Evolutionary conservation across 1,140 invertebrate genomes (phyloP).

Genomic region (Diploscapter pachys): DNA sequence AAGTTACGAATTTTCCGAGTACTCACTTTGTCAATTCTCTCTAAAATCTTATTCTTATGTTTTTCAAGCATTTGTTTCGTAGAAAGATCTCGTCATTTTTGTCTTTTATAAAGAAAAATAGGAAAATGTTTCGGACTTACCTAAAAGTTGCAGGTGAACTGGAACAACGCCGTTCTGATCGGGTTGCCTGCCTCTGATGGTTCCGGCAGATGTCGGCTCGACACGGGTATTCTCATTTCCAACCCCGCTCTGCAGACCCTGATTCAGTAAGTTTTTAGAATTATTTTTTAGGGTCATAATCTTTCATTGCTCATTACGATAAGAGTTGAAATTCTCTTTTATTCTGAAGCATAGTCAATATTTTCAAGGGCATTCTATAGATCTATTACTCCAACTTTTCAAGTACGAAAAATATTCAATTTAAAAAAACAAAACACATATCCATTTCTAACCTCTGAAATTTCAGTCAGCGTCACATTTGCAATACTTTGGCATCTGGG

Average conservation of each 20-base stretch:
- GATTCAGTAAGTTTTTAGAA: slow-evolving; percentile 43
- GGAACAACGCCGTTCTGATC: slow-evolving; percentile 44
- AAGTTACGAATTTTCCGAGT: too few relatives aligned
- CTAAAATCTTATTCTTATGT: neutral
- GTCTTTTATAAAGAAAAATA: too few relatives aligned
- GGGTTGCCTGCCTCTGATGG: slow-evolving; percentile 35
- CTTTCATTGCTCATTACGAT: too few relatives aligned
- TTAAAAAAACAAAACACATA: too few relatives aligned
- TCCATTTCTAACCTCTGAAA: too few relatives aligned
- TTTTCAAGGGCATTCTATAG: too few relatives aligned
- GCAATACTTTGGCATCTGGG: slow-evolving; percentile 39
- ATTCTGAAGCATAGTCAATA: too few relatives aligned
- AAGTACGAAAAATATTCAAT: too few relatives aligned
- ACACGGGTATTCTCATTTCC: slow-evolving; percentile 52
- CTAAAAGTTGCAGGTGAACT: slow-evolving; percentile 34
- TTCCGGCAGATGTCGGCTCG: slow-evolving; percentile 37
- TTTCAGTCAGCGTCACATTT: slow-evolving; percentile 49
- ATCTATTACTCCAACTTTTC: too few relatives aligned
- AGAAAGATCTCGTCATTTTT: too few relatives aligned
- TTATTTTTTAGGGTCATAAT: neutral
- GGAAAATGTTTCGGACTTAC: too few relatives aligned
- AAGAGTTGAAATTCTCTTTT: too few relatives aligned
- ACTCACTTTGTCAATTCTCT: neutral
- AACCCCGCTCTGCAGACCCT: slow-evolving; percentile 48
- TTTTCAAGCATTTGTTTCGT: neutral